Percentiles rank a stretch among this genome's conserved stretches.
These are phyloP conservation scores for Tauraco hartlaubi DNA, from an alignment of 2,797 vertebrate genomes.

Conservation along the genomic window DNA sequence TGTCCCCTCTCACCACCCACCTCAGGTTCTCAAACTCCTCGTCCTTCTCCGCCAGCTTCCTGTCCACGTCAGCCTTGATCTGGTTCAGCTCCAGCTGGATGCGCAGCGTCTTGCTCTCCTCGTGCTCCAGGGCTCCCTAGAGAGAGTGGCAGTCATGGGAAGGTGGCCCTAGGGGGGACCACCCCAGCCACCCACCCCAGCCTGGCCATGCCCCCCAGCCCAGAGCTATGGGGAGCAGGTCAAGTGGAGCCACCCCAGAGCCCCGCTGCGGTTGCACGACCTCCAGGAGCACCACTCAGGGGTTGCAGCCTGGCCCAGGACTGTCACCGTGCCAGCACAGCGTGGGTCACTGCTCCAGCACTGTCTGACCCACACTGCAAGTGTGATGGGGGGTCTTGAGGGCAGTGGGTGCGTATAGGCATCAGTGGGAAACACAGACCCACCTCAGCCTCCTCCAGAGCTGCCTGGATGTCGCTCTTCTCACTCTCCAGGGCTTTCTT, in stretches of 20 bases:
- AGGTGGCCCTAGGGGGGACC: background rate
- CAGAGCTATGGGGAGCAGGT: background rate
- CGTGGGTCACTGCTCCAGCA: background rate
- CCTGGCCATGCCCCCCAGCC: background rate
- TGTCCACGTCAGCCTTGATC: conserved; percentile 91
- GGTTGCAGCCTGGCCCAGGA: background rate
- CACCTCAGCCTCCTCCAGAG: conserved; percentile 94
- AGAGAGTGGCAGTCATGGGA: background rate
- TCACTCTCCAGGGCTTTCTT: conserved; percentile 91
- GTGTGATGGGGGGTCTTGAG: background rate
- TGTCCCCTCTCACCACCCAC: conserved; percentile 28
- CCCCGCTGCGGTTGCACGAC: background rate
- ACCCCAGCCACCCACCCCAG: background rate
- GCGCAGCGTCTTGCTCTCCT: conserved; percentile 93
- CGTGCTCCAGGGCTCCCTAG: conserved; percentile 92
- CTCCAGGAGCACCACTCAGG: fast-evolving
- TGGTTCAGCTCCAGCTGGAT: conserved; percentile 94
- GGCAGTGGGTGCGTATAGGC: background rate
- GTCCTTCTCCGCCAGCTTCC: conserved; percentile 92
- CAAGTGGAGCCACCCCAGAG: background rate
- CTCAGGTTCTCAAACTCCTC: conserved; percentile 90
- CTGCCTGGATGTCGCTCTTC: conserved; percentile 92
- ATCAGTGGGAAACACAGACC: background rate
- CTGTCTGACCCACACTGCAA: background rate
- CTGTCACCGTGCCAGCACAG: background rate